Evolutionary conservation across 2,888 invertebrate genomes (phyloP).

Genomic region (Stegana nigrithorax): DNA sequence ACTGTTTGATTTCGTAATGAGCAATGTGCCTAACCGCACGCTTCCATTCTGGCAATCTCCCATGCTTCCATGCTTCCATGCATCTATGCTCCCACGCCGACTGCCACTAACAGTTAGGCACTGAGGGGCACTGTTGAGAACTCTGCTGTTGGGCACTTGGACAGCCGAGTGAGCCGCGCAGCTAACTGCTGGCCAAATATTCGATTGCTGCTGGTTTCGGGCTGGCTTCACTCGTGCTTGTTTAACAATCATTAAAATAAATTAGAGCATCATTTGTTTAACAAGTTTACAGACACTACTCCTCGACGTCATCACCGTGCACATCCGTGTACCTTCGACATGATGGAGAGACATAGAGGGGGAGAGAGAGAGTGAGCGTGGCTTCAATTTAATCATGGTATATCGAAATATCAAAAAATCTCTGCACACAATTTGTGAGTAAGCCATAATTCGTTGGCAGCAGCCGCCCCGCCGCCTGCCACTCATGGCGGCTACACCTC

Average conservation of each 20-base stretch:
- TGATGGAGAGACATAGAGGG: neutral
- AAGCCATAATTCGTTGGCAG: slow-evolving; percentile 22
- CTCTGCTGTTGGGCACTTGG: neutral
- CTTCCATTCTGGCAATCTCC: no score
- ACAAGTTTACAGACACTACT: neutral
- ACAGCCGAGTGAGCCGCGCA: no score
- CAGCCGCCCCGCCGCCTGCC: neutral
- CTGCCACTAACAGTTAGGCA: neutral
- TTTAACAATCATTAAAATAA: slow-evolving; percentile 15
- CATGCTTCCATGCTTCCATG: no score
- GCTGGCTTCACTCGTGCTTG: no score
- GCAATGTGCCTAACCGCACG: no score
- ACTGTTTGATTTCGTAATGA: slow-evolving; percentile 12
- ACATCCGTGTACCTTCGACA: neutral
- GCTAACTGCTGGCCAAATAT: no score
- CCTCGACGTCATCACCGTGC: no score
- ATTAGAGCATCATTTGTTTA: slow-evolving; percentile 7
- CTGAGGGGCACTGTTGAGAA: neutral
- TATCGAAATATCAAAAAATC: no score
- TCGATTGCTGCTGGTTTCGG: no score
- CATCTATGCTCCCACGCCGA: no score
- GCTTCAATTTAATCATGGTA: neutral
- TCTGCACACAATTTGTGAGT: slow-evolving; percentile 14
- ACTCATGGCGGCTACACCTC: neutral
- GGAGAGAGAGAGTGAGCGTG: neutral